These are phyloP conservation scores for Datnioides undecimradiatus DNA, from an alignment of 2,113 vertebrate species.

Conservation along the genomic window DNA sequence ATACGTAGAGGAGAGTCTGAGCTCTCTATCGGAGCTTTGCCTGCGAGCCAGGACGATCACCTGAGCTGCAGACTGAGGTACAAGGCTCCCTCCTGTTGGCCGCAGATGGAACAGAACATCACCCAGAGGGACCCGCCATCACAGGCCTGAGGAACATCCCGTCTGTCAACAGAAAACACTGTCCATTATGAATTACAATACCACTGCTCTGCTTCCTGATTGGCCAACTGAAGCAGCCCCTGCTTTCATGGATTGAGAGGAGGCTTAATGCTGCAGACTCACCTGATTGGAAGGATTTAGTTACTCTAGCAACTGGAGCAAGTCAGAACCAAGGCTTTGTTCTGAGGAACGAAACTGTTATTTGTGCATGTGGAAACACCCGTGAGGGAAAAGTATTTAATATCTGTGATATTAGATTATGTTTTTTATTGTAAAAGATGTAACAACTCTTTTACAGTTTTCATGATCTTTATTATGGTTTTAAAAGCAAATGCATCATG, in stretches of 20 bases:
- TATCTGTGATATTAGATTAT: background rate
- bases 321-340: background rate
- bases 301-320: background rate
- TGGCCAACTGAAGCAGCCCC: background rate
- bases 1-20: background rate
- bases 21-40: background rate
- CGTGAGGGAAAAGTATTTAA: background rate
- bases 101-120: constrained; percentile 45
- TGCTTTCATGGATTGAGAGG: background rate
- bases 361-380: background rate
- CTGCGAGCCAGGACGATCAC: constrained; percentile 25
- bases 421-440: too few species aligned
- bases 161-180: background rate
- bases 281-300: background rate
- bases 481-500: background rate
- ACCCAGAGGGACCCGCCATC: background rate
- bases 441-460: too few species aligned
- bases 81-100: constrained; percentile 68
- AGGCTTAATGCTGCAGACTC: background rate
- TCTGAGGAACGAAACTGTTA: background rate
- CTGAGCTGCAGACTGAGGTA: constrained; percentile 48
- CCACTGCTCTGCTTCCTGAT: background rate
- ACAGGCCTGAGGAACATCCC: background rate
- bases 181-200: background rate
- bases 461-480: background rate